Evolutionary conservation across 2,797 vertebrate genomes (phyloP).

Genomic region (Acanthurus tractus): DNA sequence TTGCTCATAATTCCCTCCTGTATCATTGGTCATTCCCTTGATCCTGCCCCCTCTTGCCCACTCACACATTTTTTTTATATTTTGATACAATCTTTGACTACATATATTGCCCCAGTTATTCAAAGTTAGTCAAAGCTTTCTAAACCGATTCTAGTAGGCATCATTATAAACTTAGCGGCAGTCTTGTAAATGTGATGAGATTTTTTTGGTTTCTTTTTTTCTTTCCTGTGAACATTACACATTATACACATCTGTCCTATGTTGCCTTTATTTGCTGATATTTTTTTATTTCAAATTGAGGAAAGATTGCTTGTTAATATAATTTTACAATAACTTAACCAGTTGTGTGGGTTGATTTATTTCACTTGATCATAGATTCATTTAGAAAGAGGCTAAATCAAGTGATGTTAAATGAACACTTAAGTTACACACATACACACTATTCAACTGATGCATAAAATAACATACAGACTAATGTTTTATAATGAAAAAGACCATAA

Average conservation of each 20-base stretch:
- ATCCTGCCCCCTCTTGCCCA: slow-evolving; percentile 24
- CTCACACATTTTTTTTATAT: slow-evolving; percentile 73
- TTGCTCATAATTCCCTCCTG: slow-evolving; percentile 87
- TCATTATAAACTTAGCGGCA: slow-evolving; percentile 83
- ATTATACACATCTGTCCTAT: slow-evolving; percentile 85
- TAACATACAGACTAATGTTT: neutral
- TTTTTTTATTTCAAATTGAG: slow-evolving; percentile 87
- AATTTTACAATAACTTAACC: slow-evolving; percentile 90
- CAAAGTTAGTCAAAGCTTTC: slow-evolving; percentile 82
- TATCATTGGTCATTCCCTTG: slow-evolving; percentile 58
- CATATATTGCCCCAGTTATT: slow-evolving; percentile 84
- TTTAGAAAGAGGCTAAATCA: neutral
- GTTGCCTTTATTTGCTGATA: slow-evolving; percentile 86
- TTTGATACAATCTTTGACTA: slow-evolving; percentile 85
- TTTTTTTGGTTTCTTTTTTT: slow-evolving; percentile 51
- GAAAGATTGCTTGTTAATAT: slow-evolving; percentile 90
- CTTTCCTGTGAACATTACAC: slow-evolving; percentile 81
- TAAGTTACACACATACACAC: neutral
- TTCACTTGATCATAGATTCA: neutral
- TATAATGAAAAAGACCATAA: neutral
- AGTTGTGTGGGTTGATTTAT: slow-evolving; percentile 66
- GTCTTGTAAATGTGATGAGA: slow-evolving; percentile 86
- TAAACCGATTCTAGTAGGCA: slow-evolving; percentile 81
- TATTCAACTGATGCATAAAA: neutral
- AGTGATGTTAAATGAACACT: neutral